Base-by-base conservation (phyloP, 2,888 invertebrate species). In the Euzophera pinguis region DNA sequence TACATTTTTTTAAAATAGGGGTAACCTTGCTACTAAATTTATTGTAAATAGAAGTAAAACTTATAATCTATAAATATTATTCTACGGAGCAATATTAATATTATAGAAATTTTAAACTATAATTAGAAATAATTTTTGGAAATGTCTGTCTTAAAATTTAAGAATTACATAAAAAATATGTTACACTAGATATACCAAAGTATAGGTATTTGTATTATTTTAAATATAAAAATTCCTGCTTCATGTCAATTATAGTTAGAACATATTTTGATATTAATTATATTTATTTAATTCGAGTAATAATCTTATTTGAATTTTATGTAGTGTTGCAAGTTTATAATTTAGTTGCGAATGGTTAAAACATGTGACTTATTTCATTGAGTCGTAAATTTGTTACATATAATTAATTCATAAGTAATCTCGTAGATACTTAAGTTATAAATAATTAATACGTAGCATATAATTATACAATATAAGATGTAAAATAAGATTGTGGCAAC, bases 241-340 rank as follows among this genome's bases (percentile, higher is more conserved):
- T 88, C 49, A 81, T 78, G 89, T 90, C 89, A 90, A 90, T 90
- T 90, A 87, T 87, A 86, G 74, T 74, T 86, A 85, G 65, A 73
- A 62, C 71, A 71, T 71, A 70, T 70, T 73, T 71, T 65, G 65
- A 72, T 75, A 75, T 72, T 78, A 71, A 71, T 71, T 69, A 66
- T 69, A 55, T 51, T 56, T 53, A 67, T 68, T 59, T 57, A 54
- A 57, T 63, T 60, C 59, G 29, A 53, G 50, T 39, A 49, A 63
- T 32, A 9, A 22, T 69, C 49, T 61, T 63, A 54, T 64, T 64
- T 56, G 57, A 56, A 50, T 52, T 22, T 56, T 60, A 22, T 22
- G 22, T 22, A 60, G 65, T 64, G 63, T 55, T 61, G 59, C 58
- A 61, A 64, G 55, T 65, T 69, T 59, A 54, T 52, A 51, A 47